Evolutionary conservation across 2,797 vertebrate genomes (phyloP).

Genomic region (Borostomias antarcticus): DNA sequence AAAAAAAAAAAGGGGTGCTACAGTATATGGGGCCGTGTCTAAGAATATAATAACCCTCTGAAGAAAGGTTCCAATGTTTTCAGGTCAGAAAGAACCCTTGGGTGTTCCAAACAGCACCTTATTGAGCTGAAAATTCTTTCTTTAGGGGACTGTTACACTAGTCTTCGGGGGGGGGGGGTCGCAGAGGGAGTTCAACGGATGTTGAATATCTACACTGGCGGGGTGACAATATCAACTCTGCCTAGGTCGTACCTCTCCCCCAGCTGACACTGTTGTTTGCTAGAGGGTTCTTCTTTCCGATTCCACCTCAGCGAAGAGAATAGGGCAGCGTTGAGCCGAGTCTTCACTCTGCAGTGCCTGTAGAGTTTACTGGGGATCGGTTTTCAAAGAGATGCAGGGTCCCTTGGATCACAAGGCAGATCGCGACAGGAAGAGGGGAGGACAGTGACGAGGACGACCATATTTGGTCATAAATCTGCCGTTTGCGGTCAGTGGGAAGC

Average conservation of each 20-base stretch:
- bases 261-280: constrained; percentile 27
- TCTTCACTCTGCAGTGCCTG: background rate
- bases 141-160: too few relatives aligned
- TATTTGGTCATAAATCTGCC: constrained; percentile 69
- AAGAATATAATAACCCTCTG: too few relatives aligned
- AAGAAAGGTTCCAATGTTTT: too few relatives aligned
- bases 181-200: constrained; percentile 36
- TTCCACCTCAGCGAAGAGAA: too few relatives aligned
- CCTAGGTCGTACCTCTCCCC: constrained; percentile 8
- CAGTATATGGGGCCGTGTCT: too few relatives aligned
- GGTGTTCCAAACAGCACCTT: too few relatives aligned
- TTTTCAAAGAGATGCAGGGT: constrained; percentile 57
- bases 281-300: too few relatives aligned
- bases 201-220: constrained; percentile 45
- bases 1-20: too few relatives aligned
- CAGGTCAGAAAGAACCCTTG: too few relatives aligned
- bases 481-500: constrained; percentile 56
- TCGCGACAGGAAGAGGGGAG: constrained; percentile 45
- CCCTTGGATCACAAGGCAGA: constrained; percentile 38
- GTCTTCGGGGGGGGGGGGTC: too few relatives aligned
- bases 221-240: constrained; percentile 32
- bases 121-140: too few relatives aligned
- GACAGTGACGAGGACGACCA: constrained; percentile 57
- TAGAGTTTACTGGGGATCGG: constrained; percentile 27
- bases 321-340: background rate